Evolutionary conservation across 2,797 vertebrate genomes (phyloP).

Genomic region (Poecilia picta): DNA sequence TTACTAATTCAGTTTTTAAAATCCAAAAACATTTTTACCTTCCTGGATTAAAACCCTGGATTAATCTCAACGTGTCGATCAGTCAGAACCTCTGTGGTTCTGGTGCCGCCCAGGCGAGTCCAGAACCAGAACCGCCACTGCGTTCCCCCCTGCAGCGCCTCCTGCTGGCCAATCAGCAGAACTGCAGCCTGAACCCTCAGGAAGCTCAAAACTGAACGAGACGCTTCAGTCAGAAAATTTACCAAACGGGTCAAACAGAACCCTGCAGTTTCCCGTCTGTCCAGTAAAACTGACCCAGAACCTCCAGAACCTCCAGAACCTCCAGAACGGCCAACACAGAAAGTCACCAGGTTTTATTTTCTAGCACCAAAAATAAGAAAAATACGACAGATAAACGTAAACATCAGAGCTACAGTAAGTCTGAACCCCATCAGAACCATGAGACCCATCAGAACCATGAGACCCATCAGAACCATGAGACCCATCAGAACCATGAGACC

Average conservation of each 20-base stretch:
- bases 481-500: not conserved
- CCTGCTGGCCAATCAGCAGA: conserved; percentile 6
- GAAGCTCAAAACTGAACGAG: not conserved
- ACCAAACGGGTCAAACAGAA: not conserved
- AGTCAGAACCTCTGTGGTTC: not conserved
- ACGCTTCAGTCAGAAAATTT: not conserved
- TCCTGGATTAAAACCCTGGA: not conserved
- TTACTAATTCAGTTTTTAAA: not conserved
- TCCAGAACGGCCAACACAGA: not conserved
- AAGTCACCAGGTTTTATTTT: not conserved
- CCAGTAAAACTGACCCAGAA: not conserved
- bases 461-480: too few species aligned
- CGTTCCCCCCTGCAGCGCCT: conserved; percentile 23
- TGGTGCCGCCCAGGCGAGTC: not conserved
- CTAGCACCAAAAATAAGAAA: not conserved
- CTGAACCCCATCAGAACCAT: not conserved
- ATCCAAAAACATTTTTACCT: not conserved
- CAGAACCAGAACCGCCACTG: not conserved
- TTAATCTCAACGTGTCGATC: not conserved
- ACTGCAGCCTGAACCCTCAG: not conserved
- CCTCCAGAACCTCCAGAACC: not conserved
- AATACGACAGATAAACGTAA: not conserved
- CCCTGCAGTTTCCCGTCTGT: not conserved
- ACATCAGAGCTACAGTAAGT: not conserved
- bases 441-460: too few species aligned